Evolutionary conservation across 1,140 invertebrate genomes (phyloP).

Genomic region (Panagrolaimus sp.): DNA sequence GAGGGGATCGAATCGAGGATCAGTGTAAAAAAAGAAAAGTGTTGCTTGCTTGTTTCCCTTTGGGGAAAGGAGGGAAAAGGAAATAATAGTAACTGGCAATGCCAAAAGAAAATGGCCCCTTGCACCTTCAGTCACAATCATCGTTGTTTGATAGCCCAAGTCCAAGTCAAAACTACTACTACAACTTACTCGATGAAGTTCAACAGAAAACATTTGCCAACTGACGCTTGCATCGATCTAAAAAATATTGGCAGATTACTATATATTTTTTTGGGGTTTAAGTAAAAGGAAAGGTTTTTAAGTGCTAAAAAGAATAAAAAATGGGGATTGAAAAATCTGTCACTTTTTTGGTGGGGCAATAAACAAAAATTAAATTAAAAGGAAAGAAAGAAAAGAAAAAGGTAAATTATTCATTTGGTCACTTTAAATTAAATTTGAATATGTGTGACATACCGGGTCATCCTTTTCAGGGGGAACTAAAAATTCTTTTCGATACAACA

Average conservation of each 20-base stretch:
- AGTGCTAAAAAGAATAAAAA: too few species aligned
- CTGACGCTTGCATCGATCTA: constrained; percentile 29
- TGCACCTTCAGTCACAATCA: constrained; percentile 21
- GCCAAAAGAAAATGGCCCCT: neutral
- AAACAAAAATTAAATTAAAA: too few species aligned
- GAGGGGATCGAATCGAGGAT: neutral
- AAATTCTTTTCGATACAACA: too few species aligned
- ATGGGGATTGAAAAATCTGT: too few species aligned
- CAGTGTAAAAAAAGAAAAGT: neutral
- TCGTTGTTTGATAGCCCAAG: neutral
- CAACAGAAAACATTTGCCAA: constrained; percentile 47
- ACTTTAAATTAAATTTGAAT: too few species aligned
- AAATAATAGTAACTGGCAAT: constrained; percentile 3
- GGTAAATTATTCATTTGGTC: too few species aligned
- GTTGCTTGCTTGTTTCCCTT: neutral
- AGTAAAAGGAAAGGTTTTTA: too few species aligned
- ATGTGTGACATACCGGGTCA: too few species aligned
- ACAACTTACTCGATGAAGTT: constrained; percentile 40
- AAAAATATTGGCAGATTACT: constrained; percentile 16
- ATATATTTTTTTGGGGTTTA: too few species aligned
- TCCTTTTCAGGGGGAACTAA: too few species aligned
- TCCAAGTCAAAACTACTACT: constrained; percentile 1
- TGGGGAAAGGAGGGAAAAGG: neutral
- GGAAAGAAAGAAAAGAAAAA: too few species aligned
- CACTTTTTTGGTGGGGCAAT: too few species aligned